Base-by-base conservation (phyloP, 2,888 invertebrate genomes). In the Ormyrus thymus region DNA sequence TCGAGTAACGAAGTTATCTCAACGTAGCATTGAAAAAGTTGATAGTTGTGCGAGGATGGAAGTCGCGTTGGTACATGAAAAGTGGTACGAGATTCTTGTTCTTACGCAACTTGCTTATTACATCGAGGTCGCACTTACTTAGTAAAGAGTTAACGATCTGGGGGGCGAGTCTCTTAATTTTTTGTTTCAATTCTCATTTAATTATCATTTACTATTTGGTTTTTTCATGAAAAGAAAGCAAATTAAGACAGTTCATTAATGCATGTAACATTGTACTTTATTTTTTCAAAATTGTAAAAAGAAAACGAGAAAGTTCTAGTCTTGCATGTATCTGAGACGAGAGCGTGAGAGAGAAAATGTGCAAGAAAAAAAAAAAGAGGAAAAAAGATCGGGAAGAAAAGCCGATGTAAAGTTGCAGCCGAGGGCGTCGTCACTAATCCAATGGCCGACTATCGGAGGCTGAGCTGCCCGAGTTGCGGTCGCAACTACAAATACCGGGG, bases 401-500 rank as follows among this genome's bases (percentile, higher is more conserved):
- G 50, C 69, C 50, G 72, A 45, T 53, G 29, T 64, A 71, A 59
- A 76, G 64, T 80, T 75, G 77, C 77, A 80, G 75, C 77, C 48
- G 53, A 11, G 29, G 58, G 46, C 66, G 53, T 45, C 1, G 55
- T 46, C 66, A 13, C n/a, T n/a, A 80, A 81, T 65, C 86, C 85
- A 62, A 86, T 87, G 87, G 85, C 87, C 68, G 87, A 87, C 84
- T 88, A 88, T 84, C 86, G 86, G 73, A 84, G 89, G 82, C 86
- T 90, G 45, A 83, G 86, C 82, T 90, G 90, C 83, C 89, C 89
- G n/a, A 86, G 86, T 81, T 90, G 90, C 82, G 88, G 89, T 70
- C 87, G 89, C 82, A 89, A 86, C 84, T 90, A 90, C 88, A 89
- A 90, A 84, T 89, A 90, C 85, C 88, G 90, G 61, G 89, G 90